A percentile compares a stretch with the other conserved stretches of the same genome.
These are phyloP conservation scores for Cavia porcellus DNA, from an alignment of 2,113 vertebrate species.

Conservation along the genomic window DNA sequence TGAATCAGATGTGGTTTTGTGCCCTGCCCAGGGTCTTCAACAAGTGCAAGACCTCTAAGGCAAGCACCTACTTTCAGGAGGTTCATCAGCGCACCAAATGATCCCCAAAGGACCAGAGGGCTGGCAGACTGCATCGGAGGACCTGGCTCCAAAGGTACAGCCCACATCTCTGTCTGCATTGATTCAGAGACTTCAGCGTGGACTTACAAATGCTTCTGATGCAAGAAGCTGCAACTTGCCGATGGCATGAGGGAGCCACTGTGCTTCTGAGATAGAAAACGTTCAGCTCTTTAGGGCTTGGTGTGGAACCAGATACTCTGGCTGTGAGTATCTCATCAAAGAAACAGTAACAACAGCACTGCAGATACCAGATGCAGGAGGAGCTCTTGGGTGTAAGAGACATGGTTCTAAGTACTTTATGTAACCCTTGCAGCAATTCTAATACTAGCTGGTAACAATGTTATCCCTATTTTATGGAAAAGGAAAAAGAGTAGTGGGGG, in stretches of 20 bases:
- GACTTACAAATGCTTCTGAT: neutral
- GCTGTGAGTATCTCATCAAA: neutral
- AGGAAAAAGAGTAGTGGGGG: neutral
- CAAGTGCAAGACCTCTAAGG: neutral
- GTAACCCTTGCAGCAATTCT: neutral
- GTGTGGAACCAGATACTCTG: neutral
- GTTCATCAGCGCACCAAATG: neutral
- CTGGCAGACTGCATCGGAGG: neutral
- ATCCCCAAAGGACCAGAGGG: neutral
- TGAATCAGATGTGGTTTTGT: fast-evolving
- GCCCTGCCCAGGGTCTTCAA: neutral
- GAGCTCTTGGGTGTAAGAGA: neutral
- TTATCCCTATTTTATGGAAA: neutral
- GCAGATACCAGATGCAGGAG: too few species aligned
- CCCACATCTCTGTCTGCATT: neutral
- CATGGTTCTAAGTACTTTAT: neutral
- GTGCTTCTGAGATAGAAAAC: neutral
- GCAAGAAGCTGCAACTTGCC: neutral
- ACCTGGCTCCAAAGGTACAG: neutral
- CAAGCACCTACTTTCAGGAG: neutral
- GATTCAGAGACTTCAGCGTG: neutral
- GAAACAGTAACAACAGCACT: neutral
- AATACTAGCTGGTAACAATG: too few species aligned
- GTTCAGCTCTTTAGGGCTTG: neutral
- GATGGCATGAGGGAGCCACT: neutral